A percentile compares a stretch with the other conserved stretches of the same genome.
Conservation (phyloP, 2,113 vertebrate genomes). For the Hippocampus mohnikei region DNA sequence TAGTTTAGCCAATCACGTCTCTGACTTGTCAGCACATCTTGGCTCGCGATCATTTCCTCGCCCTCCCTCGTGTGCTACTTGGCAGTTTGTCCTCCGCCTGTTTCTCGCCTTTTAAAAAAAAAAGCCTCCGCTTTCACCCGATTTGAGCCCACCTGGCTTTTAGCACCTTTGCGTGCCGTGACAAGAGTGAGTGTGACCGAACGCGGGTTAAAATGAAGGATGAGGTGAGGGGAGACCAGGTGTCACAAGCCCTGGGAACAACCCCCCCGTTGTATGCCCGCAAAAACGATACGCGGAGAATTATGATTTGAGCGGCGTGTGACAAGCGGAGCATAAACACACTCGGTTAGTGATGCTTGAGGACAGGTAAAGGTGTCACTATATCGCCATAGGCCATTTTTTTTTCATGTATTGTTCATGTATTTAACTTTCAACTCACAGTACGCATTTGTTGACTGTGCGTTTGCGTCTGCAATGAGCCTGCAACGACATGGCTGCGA, state of each 20-base stretch:
- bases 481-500: not conserved
- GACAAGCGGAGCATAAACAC: not conserved
- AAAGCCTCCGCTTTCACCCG: not conserved
- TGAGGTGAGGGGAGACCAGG: not conserved
- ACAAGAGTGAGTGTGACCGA: not conserved
- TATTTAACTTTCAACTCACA: too few relatives aligned
- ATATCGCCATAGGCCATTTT: too few relatives aligned
- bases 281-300: not conserved
- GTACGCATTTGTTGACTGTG: too few relatives aligned
- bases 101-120: not conserved
- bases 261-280: not conserved
- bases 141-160: not conserved
- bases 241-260: not conserved
- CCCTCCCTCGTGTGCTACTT: not conserved
- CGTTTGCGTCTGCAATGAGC: too few relatives aligned
- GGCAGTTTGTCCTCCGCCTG: not conserved
- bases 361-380: too few relatives aligned
- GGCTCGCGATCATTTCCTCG: not conserved
- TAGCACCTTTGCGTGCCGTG: not conserved
- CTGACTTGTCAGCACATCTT: not conserved
- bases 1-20: not conserved
- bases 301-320: constrained; percentile 6
- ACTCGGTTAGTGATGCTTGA: not conserved
- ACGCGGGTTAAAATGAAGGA: not conserved
- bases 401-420: too few relatives aligned